A percentile compares a stretch with the other conserved stretches of the same genome.
phyloP scores from a whole-genome alignment of 2,113 vertebrate species.

The Galbula dea region DNA sequence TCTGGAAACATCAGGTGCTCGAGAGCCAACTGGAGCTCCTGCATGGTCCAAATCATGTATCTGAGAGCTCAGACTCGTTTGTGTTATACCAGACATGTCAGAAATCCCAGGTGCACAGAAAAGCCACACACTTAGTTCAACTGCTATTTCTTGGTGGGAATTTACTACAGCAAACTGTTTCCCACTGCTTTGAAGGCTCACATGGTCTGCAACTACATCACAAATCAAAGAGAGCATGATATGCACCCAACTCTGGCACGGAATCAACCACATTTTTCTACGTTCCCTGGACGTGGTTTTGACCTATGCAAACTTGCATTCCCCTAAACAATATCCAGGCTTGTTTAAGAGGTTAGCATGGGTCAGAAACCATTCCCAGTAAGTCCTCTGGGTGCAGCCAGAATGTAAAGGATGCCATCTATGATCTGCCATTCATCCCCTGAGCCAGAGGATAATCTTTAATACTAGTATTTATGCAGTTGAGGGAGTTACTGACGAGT shows the following conservation, averaged over 20 bases:
- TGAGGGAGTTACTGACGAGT: background rate
- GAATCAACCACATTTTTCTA: too few relatives aligned
- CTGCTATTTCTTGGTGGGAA: background rate
- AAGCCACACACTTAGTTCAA: rapidly evolving
- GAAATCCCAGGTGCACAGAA: background rate
- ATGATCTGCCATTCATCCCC: background rate
- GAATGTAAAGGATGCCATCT: background rate
- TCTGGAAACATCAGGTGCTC: background rate
- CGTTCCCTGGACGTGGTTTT: background rate
- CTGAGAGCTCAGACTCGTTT: background rate
- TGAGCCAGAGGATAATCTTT: background rate
- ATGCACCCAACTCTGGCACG: rapidly evolving
- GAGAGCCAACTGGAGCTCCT: background rate
- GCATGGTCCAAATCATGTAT: background rate
- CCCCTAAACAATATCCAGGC: background rate
- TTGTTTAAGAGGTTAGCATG: background rate
- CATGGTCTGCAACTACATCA: background rate
- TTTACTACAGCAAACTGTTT: background rate
- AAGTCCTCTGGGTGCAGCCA: background rate
- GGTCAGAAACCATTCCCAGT: background rate
- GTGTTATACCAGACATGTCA: background rate
- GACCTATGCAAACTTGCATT: background rate
- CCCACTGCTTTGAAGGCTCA: background rate
- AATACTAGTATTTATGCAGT: background rate
- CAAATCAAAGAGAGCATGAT: background rate